These are phyloP conservation scores for Tautogolabrus adspersus DNA, from an alignment of 2,113 vertebrate species.

Conservation along the genomic window DNA sequence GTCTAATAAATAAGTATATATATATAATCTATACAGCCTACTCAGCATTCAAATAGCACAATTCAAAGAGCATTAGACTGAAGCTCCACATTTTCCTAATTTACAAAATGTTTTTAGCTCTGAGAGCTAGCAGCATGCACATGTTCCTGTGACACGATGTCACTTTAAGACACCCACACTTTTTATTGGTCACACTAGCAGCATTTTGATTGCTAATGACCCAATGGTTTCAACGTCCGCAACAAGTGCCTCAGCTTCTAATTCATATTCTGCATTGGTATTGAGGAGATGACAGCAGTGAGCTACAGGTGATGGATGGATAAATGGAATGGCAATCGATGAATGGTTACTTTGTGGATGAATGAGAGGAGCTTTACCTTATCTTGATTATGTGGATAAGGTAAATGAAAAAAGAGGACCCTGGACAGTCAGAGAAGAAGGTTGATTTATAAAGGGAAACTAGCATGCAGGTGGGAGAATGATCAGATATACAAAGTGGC, in stretches of 20 bases:
- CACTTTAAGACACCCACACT: background rate
- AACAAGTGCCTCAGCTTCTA: background rate
- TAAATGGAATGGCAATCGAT: background rate
- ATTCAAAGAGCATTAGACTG: no score
- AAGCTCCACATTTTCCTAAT: background rate
- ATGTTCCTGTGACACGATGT: background rate
- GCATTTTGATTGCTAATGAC: background rate
- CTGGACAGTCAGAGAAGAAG: no score
- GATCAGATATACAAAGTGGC: no score
- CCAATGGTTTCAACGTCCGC: background rate
- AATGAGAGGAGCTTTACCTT: background rate
- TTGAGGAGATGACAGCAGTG: background rate
- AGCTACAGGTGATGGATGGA: slow-evolving; percentile 1
- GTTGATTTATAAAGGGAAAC: no score
- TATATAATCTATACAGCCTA: no score
- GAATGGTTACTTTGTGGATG: background rate
- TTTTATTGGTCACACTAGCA: background rate
- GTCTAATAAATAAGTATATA: no score
- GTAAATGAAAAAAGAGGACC: no score
- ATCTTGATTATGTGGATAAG: background rate
- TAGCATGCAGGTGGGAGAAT: no score
- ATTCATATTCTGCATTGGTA: slow-evolving; percentile 2
- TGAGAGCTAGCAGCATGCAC: background rate
- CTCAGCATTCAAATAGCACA: background rate
- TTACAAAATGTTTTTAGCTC: background rate